phyloP scores from a whole-genome alignment of 92 coral and sea anemone species.

The Phymanthus crucifer region DNA sequence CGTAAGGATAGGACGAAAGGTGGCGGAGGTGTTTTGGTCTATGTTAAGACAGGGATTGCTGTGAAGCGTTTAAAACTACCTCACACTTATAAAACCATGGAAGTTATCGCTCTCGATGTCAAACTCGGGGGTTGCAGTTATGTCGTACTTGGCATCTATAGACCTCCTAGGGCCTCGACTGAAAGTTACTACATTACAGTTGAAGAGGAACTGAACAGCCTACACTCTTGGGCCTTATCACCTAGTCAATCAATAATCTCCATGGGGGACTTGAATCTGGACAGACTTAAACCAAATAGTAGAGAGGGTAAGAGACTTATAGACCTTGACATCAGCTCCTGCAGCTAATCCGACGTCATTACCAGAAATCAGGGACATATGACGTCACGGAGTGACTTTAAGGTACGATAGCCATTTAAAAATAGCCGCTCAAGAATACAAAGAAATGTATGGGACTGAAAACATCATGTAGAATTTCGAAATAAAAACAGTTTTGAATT shows the following conservation, averaged over 20 bases:
- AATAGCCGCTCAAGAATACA: no score
- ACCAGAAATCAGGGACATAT: no score
- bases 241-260: not conserved
- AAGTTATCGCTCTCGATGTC: constrained; percentile 15
- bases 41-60: not conserved
- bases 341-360: no score
- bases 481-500: no score
- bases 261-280: constrained; percentile 21
- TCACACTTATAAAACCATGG: constrained; percentile 11
- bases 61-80: constrained; percentile 11
- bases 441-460: no score
- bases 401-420: no score
- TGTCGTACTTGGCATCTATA: constrained; percentile 4
- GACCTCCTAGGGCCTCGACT: not conserved
- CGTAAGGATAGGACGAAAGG: constrained; percentile 4
- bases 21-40: not conserved
- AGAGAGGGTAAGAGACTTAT: constrained; percentile 49
- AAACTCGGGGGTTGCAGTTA: constrained; percentile 15
- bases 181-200: not conserved
- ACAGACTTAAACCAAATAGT: constrained; percentile 43
- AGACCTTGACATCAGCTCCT: no score
- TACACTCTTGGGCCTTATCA: not conserved
- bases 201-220: not conserved
- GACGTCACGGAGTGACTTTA: no score
- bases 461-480: no score